Base-by-base conservation (phyloP, 2,888 invertebrate genomes). In the Thelaira solivaga region DNA sequence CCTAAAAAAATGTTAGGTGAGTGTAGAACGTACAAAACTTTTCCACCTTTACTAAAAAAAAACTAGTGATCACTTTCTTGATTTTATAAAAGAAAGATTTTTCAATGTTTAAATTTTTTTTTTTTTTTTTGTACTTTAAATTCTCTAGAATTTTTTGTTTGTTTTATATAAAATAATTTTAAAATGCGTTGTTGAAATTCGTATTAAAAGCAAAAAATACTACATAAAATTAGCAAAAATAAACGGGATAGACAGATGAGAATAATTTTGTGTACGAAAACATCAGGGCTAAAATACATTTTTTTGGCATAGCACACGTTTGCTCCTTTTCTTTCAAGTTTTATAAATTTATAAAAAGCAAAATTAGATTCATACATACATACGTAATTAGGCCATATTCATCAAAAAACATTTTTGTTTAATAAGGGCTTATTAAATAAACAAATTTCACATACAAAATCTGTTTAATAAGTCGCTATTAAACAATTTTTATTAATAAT, bases 1-100 rank as follows among this genome's bases (percentile, higher is more conserved):
- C 92, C 92, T 72, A 92, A 92, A 81, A 92, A 91, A 85, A 92
- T 92, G 87, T 86, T 91, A 80, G 89, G 89, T 89, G 86, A 89
- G 89, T 84, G 18, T 11, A 11, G 3, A 22, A 31, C 13, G 16
- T 11, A 29, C 0, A 16, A 39, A 45, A n/a, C 2, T 10, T 29
- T 36, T 24, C 13, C 22, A n/a, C 16, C 24, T 39, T 11, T n/a
- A 26, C 4, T 7, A 67, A 65, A 57, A n/a, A n/a, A n/a, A n/a
- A n/a, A n/a, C n/a, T 64, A 65, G 75, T 80, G 76, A 76, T 76
- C 80, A 80, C 76, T 73, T 80, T 31, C 29, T 26, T 22, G 1
- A 1, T 57, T n/a, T 67, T 47, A 26, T 47, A 8, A 13, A 71
- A 65, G 20, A 64, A 74, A 55, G 7, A 4, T 20, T 57, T n/a